Evolutionary conservation across 92 coral and sea anemone genomes (phyloP), one percentile per base, ranked within the genome.

Genomic region (Siderastrea radians): DNA sequence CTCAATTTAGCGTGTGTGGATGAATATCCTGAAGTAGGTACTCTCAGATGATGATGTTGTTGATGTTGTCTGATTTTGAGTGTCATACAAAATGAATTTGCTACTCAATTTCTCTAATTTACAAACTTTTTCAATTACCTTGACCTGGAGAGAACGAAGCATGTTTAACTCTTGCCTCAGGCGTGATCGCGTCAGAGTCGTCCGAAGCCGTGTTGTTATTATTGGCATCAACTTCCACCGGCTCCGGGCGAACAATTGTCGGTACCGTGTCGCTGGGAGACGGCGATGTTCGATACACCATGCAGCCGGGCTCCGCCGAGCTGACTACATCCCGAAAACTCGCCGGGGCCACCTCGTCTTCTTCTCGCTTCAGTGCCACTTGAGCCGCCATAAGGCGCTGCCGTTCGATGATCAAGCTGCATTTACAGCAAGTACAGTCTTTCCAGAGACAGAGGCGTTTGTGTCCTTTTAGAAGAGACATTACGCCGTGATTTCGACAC

Each of bases 301-400:
- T 84, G 69, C 73, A 91, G 47, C 1, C 76, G 49, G 72, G 75
- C 16, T 65, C 75, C 49, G 44, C 57, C 80, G 67, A 15, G 44
- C 47, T 51, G 10, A 47, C 83, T 12, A 50, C 73, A 14, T 74
- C 63, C 74, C 65, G 73, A 74, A 73, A 74, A 64, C 49, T 15
- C 46, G 80, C 65, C 87, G 93, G 63, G 12, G 86, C 26, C 15
- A 62, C 94, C 0, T 97, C 99, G 8, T 95, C 98, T n/a, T 96
- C 94, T 51, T 97, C 98, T 60, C 98, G 87, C 78, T 97, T 95
- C 11, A 97, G 92, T 43, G 99, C 99, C 47, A 97, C 96, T 76
- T 97, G 99, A 3, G 99, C 99, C 7, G 99, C 99, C 99, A 97
- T 97, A n/a, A 97, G 89, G 4, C 99, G 97, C 86, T 97, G 99